phyloP scores from a whole-genome alignment of 2,888 invertebrate species.

The Drosophila engyochracea region DNA sequence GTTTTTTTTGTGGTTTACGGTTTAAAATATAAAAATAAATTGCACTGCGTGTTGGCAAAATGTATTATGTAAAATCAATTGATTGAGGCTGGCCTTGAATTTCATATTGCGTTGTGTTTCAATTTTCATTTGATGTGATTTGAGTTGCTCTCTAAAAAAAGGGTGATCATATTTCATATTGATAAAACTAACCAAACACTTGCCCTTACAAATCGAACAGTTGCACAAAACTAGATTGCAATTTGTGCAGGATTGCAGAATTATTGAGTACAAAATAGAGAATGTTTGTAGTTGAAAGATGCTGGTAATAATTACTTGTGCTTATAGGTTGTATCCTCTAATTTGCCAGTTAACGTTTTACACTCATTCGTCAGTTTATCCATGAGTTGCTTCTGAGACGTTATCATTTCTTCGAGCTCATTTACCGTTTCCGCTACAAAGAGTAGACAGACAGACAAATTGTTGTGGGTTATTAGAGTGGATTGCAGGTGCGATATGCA shows the following conservation, averaged over 20 bases:
- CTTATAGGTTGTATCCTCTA: slow-evolving; percentile 94
- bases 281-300: slow-evolving; percentile 1
- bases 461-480: slow-evolving; percentile 37
- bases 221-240: slow-evolving; percentile 23
- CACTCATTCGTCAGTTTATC: slow-evolving; percentile 96
- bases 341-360: slow-evolving; percentile 94
- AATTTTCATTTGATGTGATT: slow-evolving; percentile 23
- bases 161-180: background rate
- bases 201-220: background rate
- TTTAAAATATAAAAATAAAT: slow-evolving; percentile 48
- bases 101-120: slow-evolving; percentile 67
- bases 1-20: slow-evolving; percentile 34
- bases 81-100: slow-evolving; percentile 54
- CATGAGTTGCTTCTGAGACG: slow-evolving; percentile 96
- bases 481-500: slow-evolving; percentile 26
- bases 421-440: slow-evolving; percentile 94
- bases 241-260: slow-evolving; percentile 8
- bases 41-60: slow-evolving; percentile 42
- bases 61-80: slow-evolving; percentile 28
- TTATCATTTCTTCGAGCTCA: slow-evolving; percentile 95
- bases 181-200: background rate
- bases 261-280: background rate
- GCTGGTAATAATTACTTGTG: slow-evolving; percentile 89
- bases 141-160: slow-evolving; percentile 1
- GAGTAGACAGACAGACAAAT: slow-evolving; percentile 67